Evolutionary conservation across 2,888 invertebrate species (phyloP).

Genomic region (Lycophotia porphyrea): DNA sequence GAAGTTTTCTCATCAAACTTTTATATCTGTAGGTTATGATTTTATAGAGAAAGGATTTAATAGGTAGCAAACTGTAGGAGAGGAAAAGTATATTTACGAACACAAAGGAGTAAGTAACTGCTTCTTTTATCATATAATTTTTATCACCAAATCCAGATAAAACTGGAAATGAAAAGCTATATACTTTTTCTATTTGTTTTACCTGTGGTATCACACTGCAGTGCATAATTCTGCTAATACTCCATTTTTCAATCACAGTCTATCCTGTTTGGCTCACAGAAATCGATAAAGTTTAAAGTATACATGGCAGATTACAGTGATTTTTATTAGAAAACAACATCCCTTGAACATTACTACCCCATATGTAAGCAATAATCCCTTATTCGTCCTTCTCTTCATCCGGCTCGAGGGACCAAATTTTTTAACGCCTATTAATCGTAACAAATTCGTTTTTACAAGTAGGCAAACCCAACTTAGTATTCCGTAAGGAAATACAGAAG

Average conservation of each 20-base stretch:
- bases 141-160: background rate
- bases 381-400: conserved; percentile 5
- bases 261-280: background rate
- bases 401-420: conserved; percentile 2
- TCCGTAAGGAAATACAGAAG: conserved; percentile 28
- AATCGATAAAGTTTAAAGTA: background rate
- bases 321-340: background rate
- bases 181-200: background rate
- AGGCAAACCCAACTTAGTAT: conserved; percentile 39
- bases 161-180: background rate
- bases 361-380: background rate
- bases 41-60: background rate
- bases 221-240: background rate
- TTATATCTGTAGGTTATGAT: conserved; percentile 4
- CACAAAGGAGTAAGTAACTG: background rate
- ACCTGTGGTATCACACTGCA: background rate
- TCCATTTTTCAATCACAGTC: background rate
- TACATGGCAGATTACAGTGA: background rate
- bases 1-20: conserved; percentile 39
- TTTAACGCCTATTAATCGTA: conserved; percentile 21
- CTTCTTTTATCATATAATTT: no score
- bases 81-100: background rate
- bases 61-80: background rate
- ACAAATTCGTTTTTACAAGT: conserved; percentile 32
- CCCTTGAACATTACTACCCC: background rate